Conservation (phyloP, 2,888 invertebrate genomes). For the Idaea dimidiata region DNA sequence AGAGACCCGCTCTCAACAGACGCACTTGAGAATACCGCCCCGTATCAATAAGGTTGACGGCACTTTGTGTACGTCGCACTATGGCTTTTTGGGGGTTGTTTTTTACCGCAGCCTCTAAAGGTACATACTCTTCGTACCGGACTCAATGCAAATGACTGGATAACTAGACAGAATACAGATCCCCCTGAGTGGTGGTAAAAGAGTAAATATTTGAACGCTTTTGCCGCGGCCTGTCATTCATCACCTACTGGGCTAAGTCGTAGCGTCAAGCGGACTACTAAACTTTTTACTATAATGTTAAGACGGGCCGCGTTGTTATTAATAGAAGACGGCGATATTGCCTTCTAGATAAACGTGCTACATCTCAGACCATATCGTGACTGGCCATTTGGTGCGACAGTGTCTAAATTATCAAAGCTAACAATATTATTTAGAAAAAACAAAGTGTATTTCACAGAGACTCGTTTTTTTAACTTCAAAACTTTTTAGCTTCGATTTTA, state of each 20-base stretch:
- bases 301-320: no score
- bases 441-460: not conserved
- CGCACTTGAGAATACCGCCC: constrained; percentile 20
- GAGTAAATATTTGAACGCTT: no score
- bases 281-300: no score
- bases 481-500: not conserved
- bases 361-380: no score
- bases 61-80: constrained; percentile 25
- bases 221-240: no score
- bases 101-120: not conserved
- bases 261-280: no score
- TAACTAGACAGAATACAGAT: not conserved
- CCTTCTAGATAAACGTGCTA: no score
- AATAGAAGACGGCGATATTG: no score
- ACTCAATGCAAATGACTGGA: not conserved
- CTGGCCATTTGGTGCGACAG: no score
- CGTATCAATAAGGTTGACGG: constrained; percentile 20
- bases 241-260: no score
- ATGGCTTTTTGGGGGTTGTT: constrained; percentile 15
- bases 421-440: not conserved
- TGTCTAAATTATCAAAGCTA: no score
- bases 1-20: constrained; percentile 21
- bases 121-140: not conserved
- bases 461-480: not conserved
- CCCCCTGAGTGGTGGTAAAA: no score